A percentile compares a stretch with the other conserved stretches of the same genome.
Conservation (phyloP, 2,888 invertebrate genomes). For the Tetrapedia diversipes region DNA sequence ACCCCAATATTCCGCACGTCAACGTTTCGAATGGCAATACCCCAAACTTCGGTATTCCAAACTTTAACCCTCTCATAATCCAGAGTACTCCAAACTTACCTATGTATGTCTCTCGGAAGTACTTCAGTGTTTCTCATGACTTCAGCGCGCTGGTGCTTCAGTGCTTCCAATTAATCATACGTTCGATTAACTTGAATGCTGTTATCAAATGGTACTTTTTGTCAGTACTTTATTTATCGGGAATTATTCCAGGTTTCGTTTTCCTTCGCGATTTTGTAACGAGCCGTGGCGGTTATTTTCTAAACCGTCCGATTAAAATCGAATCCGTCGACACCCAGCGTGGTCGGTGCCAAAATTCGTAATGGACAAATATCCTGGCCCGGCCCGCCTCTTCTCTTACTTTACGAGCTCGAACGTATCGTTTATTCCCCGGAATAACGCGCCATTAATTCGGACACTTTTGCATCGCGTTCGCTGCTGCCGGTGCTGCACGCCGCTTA, state of each 20-base stretch:
- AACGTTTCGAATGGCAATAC: no score
- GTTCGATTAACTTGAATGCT: no score
- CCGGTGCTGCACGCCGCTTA: constrained; percentile 46
- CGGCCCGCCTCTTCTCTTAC: constrained; percentile 5
- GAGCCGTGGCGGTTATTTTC: constrained; percentile 38
- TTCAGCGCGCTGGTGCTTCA: no score
- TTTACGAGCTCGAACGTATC: constrained; percentile 51
- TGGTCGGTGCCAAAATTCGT: constrained; percentile 54
- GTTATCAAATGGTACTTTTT: no score
- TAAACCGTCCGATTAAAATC: constrained; percentile 53
- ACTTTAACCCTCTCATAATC: no score
- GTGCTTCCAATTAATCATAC: no score
- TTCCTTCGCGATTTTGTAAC: background rate
- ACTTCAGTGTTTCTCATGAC: no score
- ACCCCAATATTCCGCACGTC: no score
- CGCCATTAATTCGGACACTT: constrained; percentile 57
- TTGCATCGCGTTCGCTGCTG: constrained; percentile 55
- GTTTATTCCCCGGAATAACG: constrained; percentile 55
- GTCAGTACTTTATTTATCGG: no score
- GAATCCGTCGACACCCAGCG: constrained; percentile 8
- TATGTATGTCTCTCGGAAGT: no score
- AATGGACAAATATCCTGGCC: constrained; percentile 52
- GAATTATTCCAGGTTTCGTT: constrained; percentile 12
- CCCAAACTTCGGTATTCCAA: no score
- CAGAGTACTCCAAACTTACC: no score